phyloP scores from a whole-genome alignment of 2,797 vertebrate genomes.

The Pangasius sanitwongsei region DNA sequence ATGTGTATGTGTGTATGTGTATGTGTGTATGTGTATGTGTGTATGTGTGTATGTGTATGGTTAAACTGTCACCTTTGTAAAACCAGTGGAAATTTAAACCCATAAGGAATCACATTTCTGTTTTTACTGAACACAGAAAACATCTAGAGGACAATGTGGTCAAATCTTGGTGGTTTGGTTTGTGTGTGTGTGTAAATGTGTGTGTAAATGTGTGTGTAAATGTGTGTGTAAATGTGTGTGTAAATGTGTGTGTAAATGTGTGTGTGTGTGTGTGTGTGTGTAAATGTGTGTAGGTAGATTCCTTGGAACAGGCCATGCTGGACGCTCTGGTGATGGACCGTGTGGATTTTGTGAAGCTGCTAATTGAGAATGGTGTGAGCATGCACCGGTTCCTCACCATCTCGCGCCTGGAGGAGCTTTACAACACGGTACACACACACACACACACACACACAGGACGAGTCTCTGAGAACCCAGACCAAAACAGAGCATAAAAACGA shows the following conservation, averaged over 20 bases:
- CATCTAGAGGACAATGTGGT: constrained; percentile 73
- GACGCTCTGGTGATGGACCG: constrained; percentile 98
- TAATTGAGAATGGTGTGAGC: constrained; percentile 98
- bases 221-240: constrained; percentile 58
- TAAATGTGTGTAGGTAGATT: constrained; percentile 83
- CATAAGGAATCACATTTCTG: constrained; percentile 14
- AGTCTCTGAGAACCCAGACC: not conserved
- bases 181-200: constrained; percentile 21
- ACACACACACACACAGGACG: not conserved
- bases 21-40: constrained; percentile 51
- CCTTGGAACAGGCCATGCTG: constrained; percentile 97
- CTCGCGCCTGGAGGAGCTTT: constrained; percentile 93
- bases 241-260: constrained; percentile 43
- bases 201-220: constrained; percentile 48
- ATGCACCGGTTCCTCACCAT: constrained; percentile 99
- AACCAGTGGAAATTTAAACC: constrained; percentile 28
- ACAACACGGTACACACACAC: constrained; percentile 87
- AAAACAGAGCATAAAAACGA: not conserved
- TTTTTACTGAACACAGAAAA: constrained; percentile 24
- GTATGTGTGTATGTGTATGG: constrained; percentile 29
- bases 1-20: constrained; percentile 57
- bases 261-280: constrained; percentile 45
- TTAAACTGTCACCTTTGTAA: constrained; percentile 34
- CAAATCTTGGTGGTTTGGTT: constrained; percentile 58
- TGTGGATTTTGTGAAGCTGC: constrained; percentile 97